phyloP scores from a whole-genome alignment of 30 jellyfish, hydroid and myxozoan genomes.

The Hydractinia symbiolongicarpus region DNA sequence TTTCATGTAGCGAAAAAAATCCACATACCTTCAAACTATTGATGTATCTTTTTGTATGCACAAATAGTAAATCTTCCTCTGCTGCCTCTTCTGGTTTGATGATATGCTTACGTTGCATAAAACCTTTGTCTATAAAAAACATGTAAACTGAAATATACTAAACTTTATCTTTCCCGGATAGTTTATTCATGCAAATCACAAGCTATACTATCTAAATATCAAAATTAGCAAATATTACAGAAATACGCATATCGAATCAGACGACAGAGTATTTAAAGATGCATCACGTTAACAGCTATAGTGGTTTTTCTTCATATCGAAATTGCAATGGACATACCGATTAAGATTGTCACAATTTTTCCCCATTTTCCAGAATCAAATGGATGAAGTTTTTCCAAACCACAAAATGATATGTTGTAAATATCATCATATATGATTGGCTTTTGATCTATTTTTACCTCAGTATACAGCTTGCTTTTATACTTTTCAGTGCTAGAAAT shows the following conservation, averaged over 20 bases:
- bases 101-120: conserved; percentile 34
- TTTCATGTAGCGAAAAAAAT: no score
- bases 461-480: conserved; percentile 30
- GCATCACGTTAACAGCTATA: not conserved
- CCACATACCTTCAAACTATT: conserved; percentile 67
- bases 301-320: not conserved
- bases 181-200: not conserved
- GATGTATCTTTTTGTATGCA: conserved; percentile 60
- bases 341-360: conserved; percentile 38
- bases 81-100: conserved; percentile 60
- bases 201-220: not conserved
- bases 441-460: conserved; percentile 43
- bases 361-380: conserved; percentile 97
- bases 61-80: conserved; percentile 46
- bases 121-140: conserved; percentile 41
- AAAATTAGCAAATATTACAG: not conserved
- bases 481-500: not conserved
- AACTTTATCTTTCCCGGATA: not conserved
- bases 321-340: not conserved
- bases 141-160: not conserved
- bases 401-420: conserved; percentile 72
- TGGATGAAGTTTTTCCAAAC: conserved; percentile 83
- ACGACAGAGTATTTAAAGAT: not conserved
- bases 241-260: not conserved
- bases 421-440: conserved; percentile 66